Evolutionary conservation across 2,888 invertebrate species (phyloP).

Genomic region (Eupelmus urozonus): DNA sequence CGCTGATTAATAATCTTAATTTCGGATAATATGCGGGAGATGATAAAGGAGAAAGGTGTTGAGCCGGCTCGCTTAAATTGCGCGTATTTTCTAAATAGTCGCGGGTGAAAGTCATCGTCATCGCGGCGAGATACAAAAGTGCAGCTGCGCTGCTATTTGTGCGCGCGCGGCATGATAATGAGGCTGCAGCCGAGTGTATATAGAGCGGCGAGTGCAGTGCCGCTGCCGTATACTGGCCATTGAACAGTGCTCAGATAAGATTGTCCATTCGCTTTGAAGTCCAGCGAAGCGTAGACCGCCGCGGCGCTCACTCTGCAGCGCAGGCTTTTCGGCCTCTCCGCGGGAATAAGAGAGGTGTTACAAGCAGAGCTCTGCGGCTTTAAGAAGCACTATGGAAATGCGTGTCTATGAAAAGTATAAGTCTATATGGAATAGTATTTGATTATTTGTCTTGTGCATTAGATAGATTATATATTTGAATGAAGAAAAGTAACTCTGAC

Average conservation of each 20-base stretch:
- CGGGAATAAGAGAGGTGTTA: too few species aligned
- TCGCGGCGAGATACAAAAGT: not conserved
- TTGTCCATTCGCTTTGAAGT: slow-evolving; percentile 62
- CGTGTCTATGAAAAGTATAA: too few species aligned
- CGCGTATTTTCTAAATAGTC: not conserved
- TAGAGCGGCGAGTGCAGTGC: not conserved
- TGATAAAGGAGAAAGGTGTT: too few species aligned
- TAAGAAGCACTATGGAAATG: too few species aligned
- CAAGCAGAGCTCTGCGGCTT: too few species aligned
- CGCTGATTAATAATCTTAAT: too few species aligned
- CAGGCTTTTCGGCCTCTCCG: not conserved
- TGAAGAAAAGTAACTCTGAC: too few species aligned
- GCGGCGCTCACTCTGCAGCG: not conserved
- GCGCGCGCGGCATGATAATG: slow-evolving; percentile 26
- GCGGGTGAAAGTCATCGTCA: not conserved
- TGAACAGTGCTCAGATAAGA: slow-evolving; percentile 60
- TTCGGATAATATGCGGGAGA: too few species aligned
- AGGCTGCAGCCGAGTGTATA: slow-evolving; percentile 8
- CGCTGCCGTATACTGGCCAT: slow-evolving; percentile 56
- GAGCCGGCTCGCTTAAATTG: not conserved
- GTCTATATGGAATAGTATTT: too few species aligned
- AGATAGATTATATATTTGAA: too few species aligned
- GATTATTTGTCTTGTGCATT: too few species aligned
- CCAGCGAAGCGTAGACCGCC: slow-evolving; percentile 56
- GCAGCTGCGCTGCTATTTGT: not conserved